phyloP scores from a whole-genome alignment of 2,113 vertebrate genomes.

The Oncorhynchus masou region DNA sequence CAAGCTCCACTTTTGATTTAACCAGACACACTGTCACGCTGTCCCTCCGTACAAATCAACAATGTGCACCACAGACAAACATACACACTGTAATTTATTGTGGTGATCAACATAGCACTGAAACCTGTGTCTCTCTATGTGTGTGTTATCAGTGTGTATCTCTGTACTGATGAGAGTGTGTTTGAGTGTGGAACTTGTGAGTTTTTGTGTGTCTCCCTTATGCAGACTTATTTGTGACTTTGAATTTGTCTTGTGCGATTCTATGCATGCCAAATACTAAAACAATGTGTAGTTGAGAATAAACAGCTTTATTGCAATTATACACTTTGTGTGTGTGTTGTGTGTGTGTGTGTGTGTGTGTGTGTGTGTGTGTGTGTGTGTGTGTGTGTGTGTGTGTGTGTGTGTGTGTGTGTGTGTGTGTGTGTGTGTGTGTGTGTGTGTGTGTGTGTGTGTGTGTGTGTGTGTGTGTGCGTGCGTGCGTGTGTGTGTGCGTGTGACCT shows the following conservation, averaged over 20 bases:
- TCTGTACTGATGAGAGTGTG: neutral
- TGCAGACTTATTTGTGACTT: constrained; percentile 4
- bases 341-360: neutral
- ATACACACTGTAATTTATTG: neutral
- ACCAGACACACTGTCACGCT: neutral
- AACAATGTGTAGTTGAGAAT: constrained; percentile 34
- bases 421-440: neutral
- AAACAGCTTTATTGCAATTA: constrained; percentile 19
- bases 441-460: neutral
- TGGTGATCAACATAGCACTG: constrained; percentile 7
- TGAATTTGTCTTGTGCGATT: constrained; percentile 27
- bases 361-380: neutral
- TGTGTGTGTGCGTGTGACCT: neutral
- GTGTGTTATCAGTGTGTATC: neutral
- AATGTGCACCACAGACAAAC: constrained; percentile 1
- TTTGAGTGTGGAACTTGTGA: neutral
- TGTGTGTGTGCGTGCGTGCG: neutral
- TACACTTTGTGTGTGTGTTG: neutral
- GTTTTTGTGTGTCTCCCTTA: neutral
- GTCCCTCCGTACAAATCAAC: neutral
- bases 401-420: neutral
- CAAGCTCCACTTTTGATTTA: neutral
- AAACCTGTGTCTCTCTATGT: constrained; percentile 5
- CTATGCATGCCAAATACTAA: constrained; percentile 41
- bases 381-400: neutral